Base-by-base conservation (phyloP, 1,140 invertebrate genomes). In the Pseudoatta argentina region DNA sequence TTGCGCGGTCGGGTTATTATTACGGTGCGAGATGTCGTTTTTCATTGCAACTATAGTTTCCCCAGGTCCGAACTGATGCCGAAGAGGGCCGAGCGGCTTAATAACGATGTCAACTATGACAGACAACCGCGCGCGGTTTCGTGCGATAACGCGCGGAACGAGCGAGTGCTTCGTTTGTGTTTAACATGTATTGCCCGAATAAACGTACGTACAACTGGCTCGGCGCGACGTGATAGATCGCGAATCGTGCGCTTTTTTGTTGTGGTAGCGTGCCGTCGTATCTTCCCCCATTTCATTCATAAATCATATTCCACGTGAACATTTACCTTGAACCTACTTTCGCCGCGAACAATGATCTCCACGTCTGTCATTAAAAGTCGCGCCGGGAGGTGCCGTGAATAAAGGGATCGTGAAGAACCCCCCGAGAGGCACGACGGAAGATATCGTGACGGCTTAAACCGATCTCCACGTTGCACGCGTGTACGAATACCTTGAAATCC, bases 301-400 rank as follows among this genome's bases (percentile, higher is more conserved):
- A 90, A 90, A 90, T 90, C 86, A 77, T 75, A 10, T 16, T 55
- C 34, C 34, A 61, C 55, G 55, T 53, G 57, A 39, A 18, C 39
- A 66, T 89, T 85, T 89, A 82, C 71, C 79, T 77, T 88, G 81
- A 66, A 24, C 57, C 89, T 75, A 88, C 83, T 88, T 90, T 81
- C 81, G 44, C 30, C 59, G 24, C 53, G 59, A 59, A 77, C 77
- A 82, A 78, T 87, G 57, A 34, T 77, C 51, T 44, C 48, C 27
- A 55, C 57, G 71, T 51, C 39, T 76, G 78, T 88, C 87, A 83
- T 91, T 91, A 91, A 90, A 91, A 91, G 78, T 90, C 90, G 87
- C 71, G 14, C 21, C 21, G 59, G 57, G 3, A 66, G 69, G 57
- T 61, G 81, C 55, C 51, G 51, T 18, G 30, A 73, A 73, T 63